These are phyloP conservation scores for Diploptera punctata DNA, from an alignment of 2,888 invertebrate species.

Conservation along the genomic window DNA sequence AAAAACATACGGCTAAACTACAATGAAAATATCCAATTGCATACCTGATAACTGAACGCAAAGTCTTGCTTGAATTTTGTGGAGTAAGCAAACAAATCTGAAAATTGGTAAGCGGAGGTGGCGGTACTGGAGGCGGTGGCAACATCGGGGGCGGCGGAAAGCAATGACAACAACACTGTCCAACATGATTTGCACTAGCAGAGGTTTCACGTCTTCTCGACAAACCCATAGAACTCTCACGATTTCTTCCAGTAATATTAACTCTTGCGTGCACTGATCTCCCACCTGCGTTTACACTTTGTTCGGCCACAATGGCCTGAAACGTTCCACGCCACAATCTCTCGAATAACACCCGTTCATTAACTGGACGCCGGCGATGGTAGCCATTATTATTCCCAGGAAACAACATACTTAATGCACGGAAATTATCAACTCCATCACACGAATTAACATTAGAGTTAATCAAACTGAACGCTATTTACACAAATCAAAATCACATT, in stretches of 20 bases:
- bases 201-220: not conserved
- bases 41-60: constrained; percentile 71
- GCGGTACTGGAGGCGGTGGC: constrained; percentile 41
- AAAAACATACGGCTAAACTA: too few species aligned
- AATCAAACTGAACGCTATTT: not conserved
- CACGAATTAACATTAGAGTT: not conserved
- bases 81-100: constrained; percentile 50
- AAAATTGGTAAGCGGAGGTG: constrained; percentile 50
- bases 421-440: constrained; percentile 1
- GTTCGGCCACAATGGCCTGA: constrained; percentile 47
- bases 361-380: constrained; percentile 46
- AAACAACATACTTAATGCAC: constrained; percentile 16
- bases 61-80: constrained; percentile 61
- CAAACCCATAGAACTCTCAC: not conserved
- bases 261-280: not conserved
- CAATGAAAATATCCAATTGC: too few species aligned
- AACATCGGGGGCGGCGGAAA: constrained; percentile 45
- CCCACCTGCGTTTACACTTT: not conserved
- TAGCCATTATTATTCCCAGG: constrained; percentile 26
- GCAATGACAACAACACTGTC: constrained; percentile 40
- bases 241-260: not conserved
- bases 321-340: constrained; percentile 74
- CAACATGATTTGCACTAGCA: not conserved
- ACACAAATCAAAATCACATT: not conserved
- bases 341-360: constrained; percentile 72